These are phyloP conservation scores for Elgaria multicarinata DNA, from an alignment of 2,113 vertebrate genomes.

Conservation along the genomic window DNA sequence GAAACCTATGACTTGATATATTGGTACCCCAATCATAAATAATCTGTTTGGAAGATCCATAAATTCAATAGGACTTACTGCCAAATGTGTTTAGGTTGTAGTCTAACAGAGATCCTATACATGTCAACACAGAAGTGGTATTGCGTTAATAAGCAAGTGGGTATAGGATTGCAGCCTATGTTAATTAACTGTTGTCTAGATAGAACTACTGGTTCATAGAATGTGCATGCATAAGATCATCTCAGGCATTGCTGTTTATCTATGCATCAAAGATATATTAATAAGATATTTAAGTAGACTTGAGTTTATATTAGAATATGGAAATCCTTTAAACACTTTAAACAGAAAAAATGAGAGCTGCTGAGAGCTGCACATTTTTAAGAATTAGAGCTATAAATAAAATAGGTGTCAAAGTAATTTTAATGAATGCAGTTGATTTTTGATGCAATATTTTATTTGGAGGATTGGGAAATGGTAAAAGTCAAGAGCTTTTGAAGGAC, in stretches of 20 bases:
- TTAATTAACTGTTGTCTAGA: not conserved
- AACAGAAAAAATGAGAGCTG: not conserved
- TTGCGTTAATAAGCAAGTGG: too few species aligned
- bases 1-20: too few species aligned
- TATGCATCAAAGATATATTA: not conserved
- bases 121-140: too few species aligned
- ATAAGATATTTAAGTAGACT: not conserved
- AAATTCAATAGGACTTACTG: too few species aligned
- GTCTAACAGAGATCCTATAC: too few species aligned
- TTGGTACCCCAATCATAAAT: too few species aligned
- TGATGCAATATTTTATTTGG: not conserved
- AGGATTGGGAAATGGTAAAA: not conserved
- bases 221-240: not conserved
- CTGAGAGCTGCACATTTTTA: not conserved
- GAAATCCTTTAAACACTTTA: too few species aligned
- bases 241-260: not conserved
- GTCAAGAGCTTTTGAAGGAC: not conserved
- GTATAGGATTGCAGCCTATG: too few species aligned
- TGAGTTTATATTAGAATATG: not conserved
- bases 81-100: too few species aligned
- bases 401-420: not conserved
- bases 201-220: not conserved
- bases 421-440: not conserved
- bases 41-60: too few species aligned
- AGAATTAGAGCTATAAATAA: not conserved